Base-by-base conservation (phyloP, 30 jellyfish, hydroid and myxozoan species). In the Hydractinia echinata region DNA sequence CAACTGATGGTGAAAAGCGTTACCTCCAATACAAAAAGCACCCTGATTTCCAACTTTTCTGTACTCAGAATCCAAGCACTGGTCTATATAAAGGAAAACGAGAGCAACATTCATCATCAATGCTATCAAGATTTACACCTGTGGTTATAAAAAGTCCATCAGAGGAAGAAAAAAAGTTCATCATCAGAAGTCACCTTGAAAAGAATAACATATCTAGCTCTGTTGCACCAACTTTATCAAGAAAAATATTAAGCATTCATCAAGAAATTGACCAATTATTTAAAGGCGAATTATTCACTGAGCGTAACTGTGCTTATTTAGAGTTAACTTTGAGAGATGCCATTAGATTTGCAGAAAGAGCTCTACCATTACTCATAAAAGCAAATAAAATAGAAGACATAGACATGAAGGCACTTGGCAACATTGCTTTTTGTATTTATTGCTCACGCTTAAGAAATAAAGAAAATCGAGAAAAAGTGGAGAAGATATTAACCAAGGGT, bases 71-170 rank as follows among this genome's bases (percentile, higher is more conserved):
- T 15, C 81, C 81, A 0, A 71, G 52, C 68, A 71, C 55, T 19
- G 81, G 81, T n/a, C 5, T 71, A 52, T 71, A 19, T 52, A 71
- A 71, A 52, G 81, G 55, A 14, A 71, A 71, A 19, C 39, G 81
- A 71, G 81, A 71, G 50, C 60, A 19, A 9, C 81, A 71, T 71
- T 71, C 81, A 71, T 71, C 81, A 19, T n/a, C 81, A 30, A 54
- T 71, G 9, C 50, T 71, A 71, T 71, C 81, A 14, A 71, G 81
- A 71, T 71, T 71, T 15, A 71, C 11, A 19, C 81, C 81, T 19
- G 13, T 9, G n/a, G 9, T 71, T 13, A 71, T 71, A 9, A 10
- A 71, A 19, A 58, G n/a, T 19, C 81, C 81, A 54, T 5, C 55
- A 14, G 50, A 71, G 60, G 5, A n/a, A 30, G 81, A 71, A 49